Percentiles rank a stretch among this genome's conserved stretches.
phyloP scores from a whole-genome alignment of 92 coral and sea anemone genomes.

The Epizoanthus ramosus region DNA sequence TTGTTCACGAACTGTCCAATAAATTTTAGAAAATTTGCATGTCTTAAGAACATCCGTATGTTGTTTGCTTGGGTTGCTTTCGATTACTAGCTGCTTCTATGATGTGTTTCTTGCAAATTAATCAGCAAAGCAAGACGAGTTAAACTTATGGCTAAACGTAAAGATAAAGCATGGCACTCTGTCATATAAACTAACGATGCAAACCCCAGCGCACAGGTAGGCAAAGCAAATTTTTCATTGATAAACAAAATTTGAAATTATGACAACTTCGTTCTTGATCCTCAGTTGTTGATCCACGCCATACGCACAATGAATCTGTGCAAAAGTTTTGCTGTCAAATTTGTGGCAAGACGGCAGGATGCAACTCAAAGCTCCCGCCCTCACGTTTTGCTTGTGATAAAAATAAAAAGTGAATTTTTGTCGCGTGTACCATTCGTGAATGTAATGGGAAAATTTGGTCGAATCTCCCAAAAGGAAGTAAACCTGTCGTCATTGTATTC shows the following conservation, averaged over 20 bases:
- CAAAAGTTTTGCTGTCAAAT: background rate
- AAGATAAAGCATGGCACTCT: background rate
- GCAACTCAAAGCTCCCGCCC: background rate
- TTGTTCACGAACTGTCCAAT: conserved; percentile 1
- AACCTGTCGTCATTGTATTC: conserved; percentile 53
- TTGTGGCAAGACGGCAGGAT: background rate
- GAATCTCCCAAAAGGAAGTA: conserved; percentile 21
- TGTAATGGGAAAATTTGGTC: background rate
- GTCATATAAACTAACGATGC: conserved; percentile 16
- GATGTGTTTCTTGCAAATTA: conserved; percentile 32
- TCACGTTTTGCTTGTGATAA: background rate
- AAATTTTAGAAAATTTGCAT: conserved; percentile 32
- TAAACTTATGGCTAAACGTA: background rate
- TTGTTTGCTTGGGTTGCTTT: conserved; percentile 15
- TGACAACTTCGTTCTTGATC: conserved; percentile 26
- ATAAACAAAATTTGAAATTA: conserved; percentile 27
- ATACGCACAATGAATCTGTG: conserved; percentile 16
- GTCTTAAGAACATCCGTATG: conserved; percentile 31
- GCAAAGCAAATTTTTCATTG: conserved; percentile 11
- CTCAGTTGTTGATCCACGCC: conserved; percentile 20
- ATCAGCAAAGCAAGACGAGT: background rate
- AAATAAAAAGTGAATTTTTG: background rate
- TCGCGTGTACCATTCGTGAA: background rate
- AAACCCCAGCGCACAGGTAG: conserved; percentile 30
- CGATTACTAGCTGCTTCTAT: conserved; percentile 23